Evolutionary conservation across 2,113 vertebrate genomes (phyloP).

Genomic region (Conger conger): DNA sequence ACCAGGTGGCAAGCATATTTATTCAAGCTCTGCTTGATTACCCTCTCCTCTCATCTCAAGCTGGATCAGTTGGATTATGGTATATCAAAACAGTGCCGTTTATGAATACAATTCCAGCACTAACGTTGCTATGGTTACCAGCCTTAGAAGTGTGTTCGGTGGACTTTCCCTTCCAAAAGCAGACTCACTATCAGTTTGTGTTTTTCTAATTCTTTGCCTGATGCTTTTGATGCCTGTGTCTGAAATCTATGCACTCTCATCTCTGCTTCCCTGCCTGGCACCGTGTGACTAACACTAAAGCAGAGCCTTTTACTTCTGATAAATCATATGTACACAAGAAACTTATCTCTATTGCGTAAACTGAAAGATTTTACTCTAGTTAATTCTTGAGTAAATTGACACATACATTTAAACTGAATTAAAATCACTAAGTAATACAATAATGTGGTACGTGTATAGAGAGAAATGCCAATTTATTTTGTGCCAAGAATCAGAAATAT

Average conservation of each 20-base stretch:
- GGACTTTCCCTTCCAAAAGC: not conserved
- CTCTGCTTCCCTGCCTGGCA: not conserved
- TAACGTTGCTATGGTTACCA: not conserved
- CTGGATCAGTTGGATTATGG: not conserved
- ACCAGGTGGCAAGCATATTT: not conserved
- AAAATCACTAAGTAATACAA: not conserved
- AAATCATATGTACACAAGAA: not conserved
- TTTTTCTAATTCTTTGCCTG: not conserved
- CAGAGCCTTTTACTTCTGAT: not conserved
- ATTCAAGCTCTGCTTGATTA: slow-evolving; percentile 3
- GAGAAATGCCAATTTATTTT: too few species aligned
- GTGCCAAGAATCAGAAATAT: too few species aligned
- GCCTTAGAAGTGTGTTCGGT: not conserved
- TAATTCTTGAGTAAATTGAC: not conserved
- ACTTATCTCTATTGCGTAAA: not conserved
- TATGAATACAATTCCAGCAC: not conserved
- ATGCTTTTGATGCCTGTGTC: slow-evolving; percentile 6
- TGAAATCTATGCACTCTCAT: not conserved
- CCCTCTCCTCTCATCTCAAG: not conserved
- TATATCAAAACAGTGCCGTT: not conserved
- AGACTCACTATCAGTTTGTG: not conserved
- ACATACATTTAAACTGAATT: not conserved
- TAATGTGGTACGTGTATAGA: not conserved
- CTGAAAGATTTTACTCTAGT: not conserved
- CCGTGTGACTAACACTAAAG: not conserved